Base-by-base conservation (phyloP, 2,113 vertebrate species). In the Tamias sibiricus region DNA sequence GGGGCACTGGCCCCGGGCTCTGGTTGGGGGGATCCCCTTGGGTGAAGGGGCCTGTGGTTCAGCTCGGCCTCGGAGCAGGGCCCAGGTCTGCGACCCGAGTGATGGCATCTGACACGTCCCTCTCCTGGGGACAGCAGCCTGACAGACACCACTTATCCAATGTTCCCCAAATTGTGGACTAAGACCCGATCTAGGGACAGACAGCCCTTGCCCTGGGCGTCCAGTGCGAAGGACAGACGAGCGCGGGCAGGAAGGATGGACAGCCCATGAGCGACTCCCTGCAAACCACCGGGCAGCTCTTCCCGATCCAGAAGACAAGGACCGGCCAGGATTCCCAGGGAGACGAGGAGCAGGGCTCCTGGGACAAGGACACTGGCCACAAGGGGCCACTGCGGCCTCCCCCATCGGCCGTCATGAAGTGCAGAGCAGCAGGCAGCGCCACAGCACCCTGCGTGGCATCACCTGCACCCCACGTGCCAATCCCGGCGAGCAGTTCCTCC, bases 171-270 rank as follows among this genome's bases (percentile, higher is more conserved):
- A 37, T 47, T 30, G 1, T 14, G 20, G 86, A 57, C 40, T 62
- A 62, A 10, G 1, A 6, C 35, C 13, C 26, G 71, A 90, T 49
- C 22, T 2, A 49, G 35, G 30, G 10, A 11, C 26, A 49, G n/a
- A 16, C 57, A 35, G 4, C 16, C 75, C 30, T n/a, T 14, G 80
- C 26, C 42, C 19, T 32, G 44, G 6, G 12, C 30, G 4, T 3
- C 32, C 30, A 4, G 26, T 10, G 57, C 4, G 80, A 62, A 32
- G 66, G 19, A 24, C 24, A 12, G 62, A 35, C 2, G 1, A 20
- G 0, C 0, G 22, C 17, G 11, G 2, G 10, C 49, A 8, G 24
- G 4, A 68, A 35, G 52, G 28, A 54, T 17, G 49, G 35, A 35
- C n/a, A 40, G 24, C 11, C 14, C 10, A 5, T 4, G 62, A 52